A percentile compares a stretch with the other conserved stretches of the same genome.
Evolutionary conservation across 2,113 vertebrate species (phyloP).

Genomic region (Kryptolebias marmoratus): DNA sequence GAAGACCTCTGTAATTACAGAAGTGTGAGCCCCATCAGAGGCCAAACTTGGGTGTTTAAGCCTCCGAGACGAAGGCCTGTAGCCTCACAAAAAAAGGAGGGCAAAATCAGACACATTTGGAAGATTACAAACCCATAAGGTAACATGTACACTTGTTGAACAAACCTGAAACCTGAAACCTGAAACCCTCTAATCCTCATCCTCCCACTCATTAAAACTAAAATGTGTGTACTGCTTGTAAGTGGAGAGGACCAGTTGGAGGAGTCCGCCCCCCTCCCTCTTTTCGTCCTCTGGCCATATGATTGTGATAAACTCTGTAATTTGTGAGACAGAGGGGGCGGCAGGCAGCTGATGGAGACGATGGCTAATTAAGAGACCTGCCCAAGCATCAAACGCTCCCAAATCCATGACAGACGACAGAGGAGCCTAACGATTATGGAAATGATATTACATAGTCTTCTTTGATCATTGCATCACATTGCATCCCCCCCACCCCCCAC

Average conservation of each 20-base stretch:
- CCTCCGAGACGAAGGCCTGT: constrained; percentile 36
- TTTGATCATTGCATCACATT: constrained; percentile 85
- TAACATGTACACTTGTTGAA: constrained; percentile 34
- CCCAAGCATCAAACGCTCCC: constrained; percentile 76
- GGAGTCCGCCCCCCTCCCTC: constrained; percentile 25
- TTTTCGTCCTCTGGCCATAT: constrained; percentile 54
- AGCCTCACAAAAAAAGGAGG: constrained; percentile 27
- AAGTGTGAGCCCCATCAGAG: constrained; percentile 17
- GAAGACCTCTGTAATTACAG: constrained; percentile 65
- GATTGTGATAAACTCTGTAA: constrained; percentile 65
- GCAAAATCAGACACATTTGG: constrained; percentile 19
- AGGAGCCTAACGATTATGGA: constrained; percentile 79
- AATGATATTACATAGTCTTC: constrained; percentile 81
- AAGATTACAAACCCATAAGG: constrained; percentile 1
- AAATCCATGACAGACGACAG: constrained; percentile 76
- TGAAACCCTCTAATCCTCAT: not conserved
- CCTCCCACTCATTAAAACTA: constrained; percentile 32
- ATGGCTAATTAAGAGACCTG: constrained; percentile 81
- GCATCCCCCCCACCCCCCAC: constrained; percentile 61
- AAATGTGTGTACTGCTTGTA: constrained; percentile 44
- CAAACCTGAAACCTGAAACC: constrained; percentile 17
- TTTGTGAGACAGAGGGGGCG: constrained; percentile 69
- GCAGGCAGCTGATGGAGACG: constrained; percentile 76
- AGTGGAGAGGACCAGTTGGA: constrained; percentile 50
- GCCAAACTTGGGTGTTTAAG: constrained; percentile 49